phyloP scores from a whole-genome alignment of 2,113 vertebrate genomes.

The Ceyx melanurus region DNA sequence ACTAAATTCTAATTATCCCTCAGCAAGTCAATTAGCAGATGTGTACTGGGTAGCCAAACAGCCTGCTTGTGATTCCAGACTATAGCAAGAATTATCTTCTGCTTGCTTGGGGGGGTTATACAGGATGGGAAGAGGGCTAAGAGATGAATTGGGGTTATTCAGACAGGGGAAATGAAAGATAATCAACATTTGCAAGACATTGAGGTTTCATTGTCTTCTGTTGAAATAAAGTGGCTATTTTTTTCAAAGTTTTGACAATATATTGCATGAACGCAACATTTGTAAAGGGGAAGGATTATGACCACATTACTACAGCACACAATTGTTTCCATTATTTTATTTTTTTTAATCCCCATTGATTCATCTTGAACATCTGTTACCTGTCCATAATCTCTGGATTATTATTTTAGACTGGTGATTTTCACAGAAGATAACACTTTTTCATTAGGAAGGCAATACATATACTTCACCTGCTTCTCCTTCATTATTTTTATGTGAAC shows the following conservation, averaged over 20 bases:
- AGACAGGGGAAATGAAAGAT: background rate
- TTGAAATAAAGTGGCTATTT: background rate
- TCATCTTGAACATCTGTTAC: background rate
- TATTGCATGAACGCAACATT: background rate
- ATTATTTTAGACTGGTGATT: background rate
- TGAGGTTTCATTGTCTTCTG: background rate
- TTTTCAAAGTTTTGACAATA: background rate
- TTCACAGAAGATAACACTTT: background rate
- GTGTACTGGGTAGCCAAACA: background rate
- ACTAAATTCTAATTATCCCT: conserved; percentile 1
- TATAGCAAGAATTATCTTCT: background rate
- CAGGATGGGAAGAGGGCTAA: background rate
- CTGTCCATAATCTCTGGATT: background rate
- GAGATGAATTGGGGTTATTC: background rate
- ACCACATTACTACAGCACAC: background rate
- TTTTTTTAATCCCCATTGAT: background rate
- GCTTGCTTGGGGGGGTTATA: background rate
- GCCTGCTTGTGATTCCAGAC: background rate
- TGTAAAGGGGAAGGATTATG: background rate
- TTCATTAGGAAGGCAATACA: background rate
- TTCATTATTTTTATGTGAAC: background rate
- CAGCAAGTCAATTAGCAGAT: background rate
- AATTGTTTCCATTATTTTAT: background rate
- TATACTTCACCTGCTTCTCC: background rate
- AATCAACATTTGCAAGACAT: background rate